Base-by-base conservation (phyloP, 53 echinoderm and acorn worm genomes). In the Temnopleurus reevesii region DNA sequence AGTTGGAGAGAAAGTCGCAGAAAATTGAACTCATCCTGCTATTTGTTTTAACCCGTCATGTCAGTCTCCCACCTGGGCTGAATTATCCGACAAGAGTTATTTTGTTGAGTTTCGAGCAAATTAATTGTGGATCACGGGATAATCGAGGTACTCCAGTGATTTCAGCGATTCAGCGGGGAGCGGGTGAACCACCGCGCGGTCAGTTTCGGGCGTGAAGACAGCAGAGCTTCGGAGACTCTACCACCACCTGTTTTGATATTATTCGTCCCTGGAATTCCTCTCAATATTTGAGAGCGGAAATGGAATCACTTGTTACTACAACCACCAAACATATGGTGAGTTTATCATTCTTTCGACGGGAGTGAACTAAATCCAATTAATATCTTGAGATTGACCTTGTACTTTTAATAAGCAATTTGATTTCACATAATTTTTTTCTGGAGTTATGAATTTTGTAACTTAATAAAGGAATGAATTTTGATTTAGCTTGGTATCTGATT, bases 161-260 rank as follows among this genome's bases (percentile, higher is more conserved):
- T 60, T 83, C 17, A 55, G 54, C 54, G 55, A 35, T 85, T 46
- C 26, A 45, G 43, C 85, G 45, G 61, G 7, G 66, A 28, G 46
- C 76, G 30, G 88, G 88, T 87, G 71, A 87, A 66, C 34, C 88
- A 87, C 88, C 88, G 88, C 71, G 51, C 88, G 88, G 88, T 87
- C 88, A 87, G 88, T 8, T 18, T 7, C 49, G 88, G 88, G 43
- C 33, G 49, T 64, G 71, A 47, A 49, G 65, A 23, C n/a, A 31
- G 45, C 61, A 7, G 26, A 36, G 12, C 4, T 85, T 29, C 17
- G 45, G 25, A 55, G 27, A 31, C 51, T 83, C 1, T n/a, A n/a
- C n/a, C n/a, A n/a, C 31, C 13, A 59, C 86, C n/a, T 41, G 38
- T 43, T n/a, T n/a, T 31, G 17, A 71, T 21, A 19, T n/a, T 41